Evolutionary conservation across 1,140 invertebrate species (phyloP).

Genomic region (Diorhabda carinulata): DNA sequence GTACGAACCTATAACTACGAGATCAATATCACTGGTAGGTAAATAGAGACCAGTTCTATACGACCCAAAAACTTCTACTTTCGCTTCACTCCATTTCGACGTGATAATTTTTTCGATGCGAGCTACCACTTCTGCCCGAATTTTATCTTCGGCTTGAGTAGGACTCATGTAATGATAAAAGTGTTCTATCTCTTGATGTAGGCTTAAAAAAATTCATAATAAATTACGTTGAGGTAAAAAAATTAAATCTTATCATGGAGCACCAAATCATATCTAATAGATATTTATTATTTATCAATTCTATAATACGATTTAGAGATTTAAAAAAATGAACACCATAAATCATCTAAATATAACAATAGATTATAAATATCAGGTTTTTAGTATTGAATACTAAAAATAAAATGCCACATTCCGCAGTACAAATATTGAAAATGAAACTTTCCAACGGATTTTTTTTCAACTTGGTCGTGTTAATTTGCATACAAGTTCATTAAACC

Average conservation of each 20-base stretch:
- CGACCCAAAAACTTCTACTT: slow-evolving; percentile 93
- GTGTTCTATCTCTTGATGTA: slow-evolving; percentile 96
- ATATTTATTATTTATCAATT: no score
- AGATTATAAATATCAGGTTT: no score
- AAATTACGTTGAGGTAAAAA: slow-evolving; percentile 1
- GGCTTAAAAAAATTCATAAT: slow-evolving; percentile 53
- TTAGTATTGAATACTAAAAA: no score
- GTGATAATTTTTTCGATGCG: slow-evolving; percentile 83
- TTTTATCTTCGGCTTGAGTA: slow-evolving; percentile 80
- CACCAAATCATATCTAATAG: no score
- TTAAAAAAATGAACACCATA: no score
- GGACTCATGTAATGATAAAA: slow-evolving; percentile 94
- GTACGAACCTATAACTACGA: slow-evolving; percentile 81
- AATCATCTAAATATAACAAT: no score
- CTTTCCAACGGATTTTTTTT: no score
- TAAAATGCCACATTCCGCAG: no score
- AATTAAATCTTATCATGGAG: slow-evolving; percentile 11
- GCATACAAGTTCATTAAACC: no score
- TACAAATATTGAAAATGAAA: no score
- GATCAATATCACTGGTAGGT: slow-evolving; percentile 96
- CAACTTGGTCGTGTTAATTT: no score
- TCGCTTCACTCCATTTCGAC: slow-evolving; percentile 83
- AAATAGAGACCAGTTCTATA: slow-evolving; percentile 93
- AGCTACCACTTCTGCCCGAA: slow-evolving; percentile 80
- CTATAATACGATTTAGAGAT: no score